Conservation (phyloP, 2,797 vertebrate genomes). For the Sitta carolinensis region DNA sequence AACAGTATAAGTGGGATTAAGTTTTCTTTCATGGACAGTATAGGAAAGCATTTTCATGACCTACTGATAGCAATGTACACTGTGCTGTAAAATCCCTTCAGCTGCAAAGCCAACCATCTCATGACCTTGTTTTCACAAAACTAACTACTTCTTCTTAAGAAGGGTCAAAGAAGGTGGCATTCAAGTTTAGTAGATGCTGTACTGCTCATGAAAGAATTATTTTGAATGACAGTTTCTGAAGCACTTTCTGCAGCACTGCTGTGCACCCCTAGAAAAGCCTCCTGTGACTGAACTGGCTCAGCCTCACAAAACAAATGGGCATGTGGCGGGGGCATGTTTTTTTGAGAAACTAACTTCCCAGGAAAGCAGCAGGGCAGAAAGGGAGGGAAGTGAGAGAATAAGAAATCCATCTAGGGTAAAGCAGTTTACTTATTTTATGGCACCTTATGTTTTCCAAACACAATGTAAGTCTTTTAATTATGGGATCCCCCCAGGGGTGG, state of each 20-base stretch:
- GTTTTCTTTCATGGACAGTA: conserved; percentile 39
- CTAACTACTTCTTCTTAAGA: conserved; percentile 9
- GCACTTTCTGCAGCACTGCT: not conserved
- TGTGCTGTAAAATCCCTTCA: conserved; percentile 29
- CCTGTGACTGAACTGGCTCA: not conserved
- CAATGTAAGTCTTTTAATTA: not conserved
- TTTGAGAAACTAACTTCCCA: not conserved
- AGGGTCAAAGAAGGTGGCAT: not conserved
- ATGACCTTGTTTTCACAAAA: conserved; percentile 37
- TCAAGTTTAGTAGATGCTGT: not conserved
- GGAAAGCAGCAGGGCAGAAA: not conserved
- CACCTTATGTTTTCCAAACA: not conserved
- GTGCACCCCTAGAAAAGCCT: not conserved
- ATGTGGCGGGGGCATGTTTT: not conserved
- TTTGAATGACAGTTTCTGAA: not conserved
- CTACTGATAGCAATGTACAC: not conserved
- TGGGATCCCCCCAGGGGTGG: not conserved
- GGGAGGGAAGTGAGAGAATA: not conserved
- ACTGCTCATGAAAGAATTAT: not conserved
- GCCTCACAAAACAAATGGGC: not conserved
- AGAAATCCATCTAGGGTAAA: not conserved
- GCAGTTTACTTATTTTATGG: not conserved
- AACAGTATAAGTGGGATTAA: conserved; percentile 9
- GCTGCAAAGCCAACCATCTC: conserved; percentile 9
- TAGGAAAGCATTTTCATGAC: conserved; percentile 24